Base-by-base conservation (phyloP, 1,140 invertebrate genomes). In the Nomia melanderi region DNA sequence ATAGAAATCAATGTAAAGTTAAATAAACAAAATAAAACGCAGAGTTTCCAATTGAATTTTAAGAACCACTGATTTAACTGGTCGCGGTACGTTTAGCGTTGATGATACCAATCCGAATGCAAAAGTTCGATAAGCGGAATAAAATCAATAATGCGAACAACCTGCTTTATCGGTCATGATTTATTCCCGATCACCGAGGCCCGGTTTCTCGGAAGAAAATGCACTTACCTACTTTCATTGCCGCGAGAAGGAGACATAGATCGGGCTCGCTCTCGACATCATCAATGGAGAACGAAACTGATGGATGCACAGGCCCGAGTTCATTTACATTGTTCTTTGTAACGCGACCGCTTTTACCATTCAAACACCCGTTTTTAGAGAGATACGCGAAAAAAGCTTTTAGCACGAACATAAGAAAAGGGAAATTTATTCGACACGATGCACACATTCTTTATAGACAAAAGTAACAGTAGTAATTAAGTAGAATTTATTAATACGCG, bases 231-330 rank as follows among this genome's bases (percentile, higher is more conserved):
- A 79, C 87, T 88, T 87, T 88, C 85, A 78, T 87, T 82, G 74
- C 63, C 56, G 64, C 60, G 63, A 62, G 66, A 71, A 17, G 41
- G 77, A 82, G 76, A 54, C 78, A 78, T 70, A 29, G 76, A 81
- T 82, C 79, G 79, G 73, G 79, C 79, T 88, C 82, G 25, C 79
- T 85, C 79, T 82, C 78, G 65, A 56, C 67, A 78, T 85, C 83
- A 86, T 87, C 87, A 87, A 90, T 87, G 87, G 81, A 85, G 87
- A 72, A 78, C 70, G 78, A 77, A 77, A 79, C 86, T 82, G 87
- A 87, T 86, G 83, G 87, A 86, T 86, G 81, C 84, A 57, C 67
- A 67, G 59, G 25, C 62, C n/a, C 39, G 72, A 71, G 63, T 82
- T 81, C 72, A 44, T 71, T 88, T 76, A 78, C 78, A 79, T 41